Evolutionary conservation across 2,888 invertebrate species (phyloP), one percentile per base, ranked within the genome.

Genomic region (Stegana nigrithorax): DNA sequence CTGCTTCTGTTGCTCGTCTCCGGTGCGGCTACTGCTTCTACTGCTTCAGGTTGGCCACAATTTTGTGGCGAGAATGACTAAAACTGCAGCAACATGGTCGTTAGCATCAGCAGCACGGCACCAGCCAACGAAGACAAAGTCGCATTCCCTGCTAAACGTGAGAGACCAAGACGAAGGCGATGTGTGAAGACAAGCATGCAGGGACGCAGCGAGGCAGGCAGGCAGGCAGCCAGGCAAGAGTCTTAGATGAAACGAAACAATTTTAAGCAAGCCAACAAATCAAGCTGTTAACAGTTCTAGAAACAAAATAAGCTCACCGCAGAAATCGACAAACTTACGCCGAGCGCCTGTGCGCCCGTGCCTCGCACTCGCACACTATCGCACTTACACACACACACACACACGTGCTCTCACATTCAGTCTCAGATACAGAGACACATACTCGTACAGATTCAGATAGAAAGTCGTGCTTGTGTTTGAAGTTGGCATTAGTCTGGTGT

Each of bases 271-370:
- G 53, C 32, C 19, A 53, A 53, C 51, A 55, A 55, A 55, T 55
- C 53, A 55, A 55, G 53, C 53, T 55, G 53, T 55, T 55, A 55
- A 55, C 53, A 55, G 53, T 55, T 39, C 36, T 32, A 32, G 10
- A 21, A 55, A 55, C 53, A 55, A 55, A 32, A 55, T 55, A 55
- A 55, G 53, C 53, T 55, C 32, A 55, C 53, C 53, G 26, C 53
- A 55, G 53, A 21, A 55, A 55, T 55, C 53, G 53, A 55, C 53
- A 55, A 53, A 53, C n/a, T n/a, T n/a, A n/a, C n/a, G n/a, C n/a
- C n/a, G n/a, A n/a, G n/a, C n/a, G n/a, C n/a, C n/a, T n/a, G n/a
- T n/a, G n/a, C n/a, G n/a, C n/a, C n/a, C n/a, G n/a, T n/a, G n/a
- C n/a, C n/a, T n/a, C n/a, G n/a, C n/a, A n/a, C n/a, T n/a, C n/a